Evolutionary conservation across 2,888 invertebrate genomes (phyloP).

Genomic region (Drosophila paranaensis): DNA sequence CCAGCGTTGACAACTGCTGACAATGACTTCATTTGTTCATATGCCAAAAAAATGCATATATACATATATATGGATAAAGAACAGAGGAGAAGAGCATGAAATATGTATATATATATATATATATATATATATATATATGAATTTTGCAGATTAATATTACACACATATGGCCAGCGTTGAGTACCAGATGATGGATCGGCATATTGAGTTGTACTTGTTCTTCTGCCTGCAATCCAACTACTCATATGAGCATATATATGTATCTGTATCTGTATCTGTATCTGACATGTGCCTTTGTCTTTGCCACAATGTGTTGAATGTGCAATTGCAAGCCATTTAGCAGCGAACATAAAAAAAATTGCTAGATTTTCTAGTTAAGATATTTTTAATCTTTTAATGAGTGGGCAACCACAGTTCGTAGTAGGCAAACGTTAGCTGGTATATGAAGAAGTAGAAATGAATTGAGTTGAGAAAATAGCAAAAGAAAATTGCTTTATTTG

Average conservation of each 20-base stretch:
- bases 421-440: background rate
- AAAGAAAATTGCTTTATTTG: background rate
- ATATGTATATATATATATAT: conserved; percentile 2
- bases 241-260: conserved; percentile 2
- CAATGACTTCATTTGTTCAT: conserved; percentile 77
- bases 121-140: conserved; percentile 14
- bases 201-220: conserved; percentile 54
- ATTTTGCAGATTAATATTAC: conserved; percentile 70
- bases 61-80: conserved; percentile 5
- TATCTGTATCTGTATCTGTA: background rate
- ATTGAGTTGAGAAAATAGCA: background rate
- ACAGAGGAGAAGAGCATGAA: background rate
- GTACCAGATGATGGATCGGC: conserved; percentile 46
- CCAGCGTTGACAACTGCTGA: conserved; percentile 74
- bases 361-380: conserved; percentile 62
- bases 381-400: conserved; percentile 53
- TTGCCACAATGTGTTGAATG: conserved; percentile 71
- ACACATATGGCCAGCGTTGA: conserved; percentile 65
- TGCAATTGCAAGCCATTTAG: conserved; percentile 59
- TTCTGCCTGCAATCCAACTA: conserved; percentile 30
- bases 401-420: conserved; percentile 2
- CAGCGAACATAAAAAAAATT: background rate
- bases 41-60: conserved; percentile 6
- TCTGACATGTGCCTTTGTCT: conserved; percentile 56
- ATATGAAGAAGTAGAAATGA: background rate